A percentile compares a stretch with the other conserved stretches of the same genome.
Evolutionary conservation across 2,797 vertebrate genomes (phyloP).

Genomic region (Liasis olivaceus): DNA sequence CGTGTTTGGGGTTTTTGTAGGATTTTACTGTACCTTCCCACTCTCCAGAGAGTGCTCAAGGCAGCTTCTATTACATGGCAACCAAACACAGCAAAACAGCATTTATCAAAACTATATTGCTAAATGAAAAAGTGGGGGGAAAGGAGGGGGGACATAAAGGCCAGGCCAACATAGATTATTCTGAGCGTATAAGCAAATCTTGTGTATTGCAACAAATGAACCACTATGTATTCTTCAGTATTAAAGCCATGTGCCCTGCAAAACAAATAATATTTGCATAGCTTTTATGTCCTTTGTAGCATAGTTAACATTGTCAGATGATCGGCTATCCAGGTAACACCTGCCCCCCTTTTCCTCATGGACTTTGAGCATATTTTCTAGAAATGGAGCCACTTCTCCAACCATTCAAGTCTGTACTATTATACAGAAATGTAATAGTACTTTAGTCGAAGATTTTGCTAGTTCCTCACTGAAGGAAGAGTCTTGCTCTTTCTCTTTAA

Average conservation of each 20-base stretch:
- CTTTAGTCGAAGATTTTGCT: conserved; percentile 47
- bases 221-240: conserved; percentile 14
- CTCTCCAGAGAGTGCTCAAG: background rate
- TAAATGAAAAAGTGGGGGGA: background rate
- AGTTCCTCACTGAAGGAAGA: conserved; percentile 47
- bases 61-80: background rate
- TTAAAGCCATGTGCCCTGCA: conserved; percentile 45
- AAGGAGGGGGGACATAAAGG: background rate
- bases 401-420: background rate
- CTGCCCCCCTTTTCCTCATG: conserved; percentile 8
- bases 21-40: background rate
- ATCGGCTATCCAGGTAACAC: conserved; percentile 39
- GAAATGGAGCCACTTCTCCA: conserved; percentile 40
- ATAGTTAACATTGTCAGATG: conserved; percentile 41
- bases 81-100: background rate
- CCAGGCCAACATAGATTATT: background rate
- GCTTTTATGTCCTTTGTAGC: background rate
- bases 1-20: background rate
- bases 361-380: conserved; percentile 25
- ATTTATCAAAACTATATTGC: background rate
- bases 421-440: conserved; percentile 34
- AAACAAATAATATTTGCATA: background rate
- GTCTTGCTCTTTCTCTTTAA: conserved; percentile 50
- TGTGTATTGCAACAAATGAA: background rate
- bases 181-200: background rate